A percentile compares a stretch with the other conserved stretches of the same genome.
phyloP scores from a whole-genome alignment of 2,113 vertebrate species.

The Heloderma charlesbogerti region DNA sequence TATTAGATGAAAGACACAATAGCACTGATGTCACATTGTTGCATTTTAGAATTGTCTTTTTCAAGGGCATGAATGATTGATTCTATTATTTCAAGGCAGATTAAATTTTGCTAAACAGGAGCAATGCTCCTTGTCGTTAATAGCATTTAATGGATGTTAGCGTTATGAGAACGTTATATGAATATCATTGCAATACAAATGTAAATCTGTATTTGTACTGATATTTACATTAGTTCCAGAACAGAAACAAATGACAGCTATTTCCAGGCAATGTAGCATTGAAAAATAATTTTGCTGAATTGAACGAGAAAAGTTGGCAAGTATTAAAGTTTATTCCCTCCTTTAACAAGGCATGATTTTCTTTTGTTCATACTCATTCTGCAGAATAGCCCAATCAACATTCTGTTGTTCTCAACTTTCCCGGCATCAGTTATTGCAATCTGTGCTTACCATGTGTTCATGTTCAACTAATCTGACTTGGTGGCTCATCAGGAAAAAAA shows the following conservation, averaged over 20 bases:
- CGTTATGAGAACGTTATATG: conserved; percentile 40
- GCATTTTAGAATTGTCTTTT: conserved; percentile 28
- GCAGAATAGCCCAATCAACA: conserved; percentile 35
- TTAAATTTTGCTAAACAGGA: conserved; percentile 24
- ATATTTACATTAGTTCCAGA: conserved; percentile 71
- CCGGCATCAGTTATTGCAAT: conserved; percentile 67
- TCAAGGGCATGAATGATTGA: conserved; percentile 5
- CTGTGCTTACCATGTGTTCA: conserved; percentile 60
- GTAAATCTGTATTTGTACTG: conserved; percentile 70
- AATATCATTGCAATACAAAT: conserved; percentile 51
- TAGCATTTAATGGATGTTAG: background rate
- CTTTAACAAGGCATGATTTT: conserved; percentile 84
- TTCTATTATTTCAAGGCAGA: conserved; percentile 23
- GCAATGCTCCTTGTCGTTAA: conserved; percentile 24
- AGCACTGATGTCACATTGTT: background rate
- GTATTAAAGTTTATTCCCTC: conserved; percentile 79
- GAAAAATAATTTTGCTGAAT: conserved; percentile 77
- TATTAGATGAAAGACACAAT: background rate
- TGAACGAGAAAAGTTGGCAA: conserved; percentile 86
- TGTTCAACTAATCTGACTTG: conserved; percentile 72
- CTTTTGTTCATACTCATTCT: conserved; percentile 71
- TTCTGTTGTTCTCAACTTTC: conserved; percentile 56
- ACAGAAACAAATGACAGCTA: conserved; percentile 73
- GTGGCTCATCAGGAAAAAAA: conserved; percentile 63
- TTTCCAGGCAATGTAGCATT: conserved; percentile 71